Evolutionary conservation across 1,140 invertebrate species (phyloP).

Genomic region (Myzus persicae): DNA sequence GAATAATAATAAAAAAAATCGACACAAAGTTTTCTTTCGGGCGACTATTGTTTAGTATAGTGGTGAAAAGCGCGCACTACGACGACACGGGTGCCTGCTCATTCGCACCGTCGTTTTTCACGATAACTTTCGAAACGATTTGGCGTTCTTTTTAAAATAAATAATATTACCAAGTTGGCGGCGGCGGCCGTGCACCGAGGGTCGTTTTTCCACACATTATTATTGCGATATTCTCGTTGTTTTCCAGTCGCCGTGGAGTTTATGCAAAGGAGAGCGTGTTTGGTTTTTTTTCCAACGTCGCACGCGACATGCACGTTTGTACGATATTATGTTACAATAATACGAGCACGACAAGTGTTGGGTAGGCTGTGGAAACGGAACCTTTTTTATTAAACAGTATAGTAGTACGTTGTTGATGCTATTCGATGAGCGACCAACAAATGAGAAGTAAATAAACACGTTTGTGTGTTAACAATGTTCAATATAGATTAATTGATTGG

Average conservation of each 20-base stretch:
- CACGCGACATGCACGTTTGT: neutral
- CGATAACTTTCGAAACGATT: neutral
- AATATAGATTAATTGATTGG: neutral
- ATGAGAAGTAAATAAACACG: too few species aligned
- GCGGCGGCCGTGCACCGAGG: too few species aligned
- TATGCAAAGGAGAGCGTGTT: neutral
- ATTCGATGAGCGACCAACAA: neutral
- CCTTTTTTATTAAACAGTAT: neutral
- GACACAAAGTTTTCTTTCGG: neutral
- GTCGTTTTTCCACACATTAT: neutral
- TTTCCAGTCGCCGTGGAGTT: neutral
- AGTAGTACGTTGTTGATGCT: neutral
- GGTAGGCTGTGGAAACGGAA: neutral
- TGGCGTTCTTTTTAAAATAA: neutral
- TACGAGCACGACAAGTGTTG: neutral
- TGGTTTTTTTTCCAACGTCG: neutral
- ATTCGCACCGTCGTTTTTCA: neutral
- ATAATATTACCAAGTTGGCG: neutral
- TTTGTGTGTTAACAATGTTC: neutral
- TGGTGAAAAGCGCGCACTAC: neutral
- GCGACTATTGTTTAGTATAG: neutral
- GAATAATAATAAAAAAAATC: neutral
- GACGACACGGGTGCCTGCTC: neutral
- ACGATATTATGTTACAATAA: neutral
- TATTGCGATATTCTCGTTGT: neutral